Evolutionary conservation across 2,113 vertebrate genomes (phyloP), one percentile per base, ranked within the genome.

Genomic region (Lepidothrix coronata): DNA sequence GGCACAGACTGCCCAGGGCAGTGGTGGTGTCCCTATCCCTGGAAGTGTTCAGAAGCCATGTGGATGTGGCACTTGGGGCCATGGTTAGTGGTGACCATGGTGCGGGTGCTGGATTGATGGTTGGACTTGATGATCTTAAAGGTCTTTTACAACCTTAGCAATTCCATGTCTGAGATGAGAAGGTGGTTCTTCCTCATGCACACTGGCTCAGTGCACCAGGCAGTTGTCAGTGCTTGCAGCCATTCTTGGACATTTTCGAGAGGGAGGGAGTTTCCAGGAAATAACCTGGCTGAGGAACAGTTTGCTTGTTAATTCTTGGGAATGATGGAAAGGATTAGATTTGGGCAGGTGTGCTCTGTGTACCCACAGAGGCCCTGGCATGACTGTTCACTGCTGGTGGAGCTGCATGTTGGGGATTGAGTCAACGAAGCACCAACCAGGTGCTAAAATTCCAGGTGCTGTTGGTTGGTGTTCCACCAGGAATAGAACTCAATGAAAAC

Each of bases 181-280:
- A 57, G 14, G 4, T 15, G 68, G 7, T 41, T 78, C 39, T 23
- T 71, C 22, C 44, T 46, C 16, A 0, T 1, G 19, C 22, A 66
- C 16, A 0, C 44, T 25, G 59, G n/a, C 37, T 74, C 39, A 3
- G 67, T 1, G 3, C 9, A 4, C 6, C 41, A 28, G 37, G 20
- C 48, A 7, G 57, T 4, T 35, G 61, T 52, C 71, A n/a, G 84
- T 2, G 5, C 71, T 39, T 18, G 5, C 1, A 7, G 31, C 28
- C 22, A 0, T 46, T 39, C 48, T 52, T 51, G 88, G 75, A 9
- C n/a, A 22, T 9, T 16, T 11, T 57, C n/a, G 71, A 57, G 74
- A 66, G 24, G 35, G 31, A 75, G 16, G 52, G 37, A 61, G 46
- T 73, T 82, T 76, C 70, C 81, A 80, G 85, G 49, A 46, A 58